Conservation (phyloP, 2,888 invertebrate genomes). For the Liodrosophila aerea region DNA sequence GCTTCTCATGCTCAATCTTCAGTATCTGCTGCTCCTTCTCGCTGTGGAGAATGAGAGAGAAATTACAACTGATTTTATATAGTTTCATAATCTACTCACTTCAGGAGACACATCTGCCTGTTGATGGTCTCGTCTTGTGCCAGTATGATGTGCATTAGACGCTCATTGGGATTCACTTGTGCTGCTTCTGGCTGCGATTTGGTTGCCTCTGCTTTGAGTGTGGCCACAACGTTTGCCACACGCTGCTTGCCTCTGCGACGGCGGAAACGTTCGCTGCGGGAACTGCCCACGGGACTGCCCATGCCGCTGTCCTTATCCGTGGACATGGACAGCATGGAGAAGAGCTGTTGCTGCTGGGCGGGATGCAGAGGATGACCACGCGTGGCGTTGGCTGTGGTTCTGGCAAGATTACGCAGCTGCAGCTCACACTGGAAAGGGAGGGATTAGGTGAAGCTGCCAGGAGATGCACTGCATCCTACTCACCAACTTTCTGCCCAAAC, state of each 20-base stretch:
- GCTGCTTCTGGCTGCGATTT: constrained; percentile 41
- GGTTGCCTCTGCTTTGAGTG: constrained; percentile 25
- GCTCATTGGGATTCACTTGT: constrained; percentile 81
- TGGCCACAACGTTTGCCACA: constrained; percentile 24
- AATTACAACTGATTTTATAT: too few relatives aligned
- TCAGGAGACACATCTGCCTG: constrained; percentile 81
- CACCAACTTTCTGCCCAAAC: constrained; percentile 52
- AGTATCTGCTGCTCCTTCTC: constrained; percentile 91
- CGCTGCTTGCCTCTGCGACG: constrained; percentile 62
- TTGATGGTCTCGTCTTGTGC: constrained; percentile 85
- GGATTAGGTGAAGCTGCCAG: not conserved
- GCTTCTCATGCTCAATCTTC: constrained; percentile 89
- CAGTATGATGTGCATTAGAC: constrained; percentile 84
- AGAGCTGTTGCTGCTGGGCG: constrained; percentile 53
- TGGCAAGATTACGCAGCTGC: constrained; percentile 74
- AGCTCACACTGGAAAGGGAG: constrained; percentile 70
- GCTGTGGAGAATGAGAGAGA: constrained; percentile 77
- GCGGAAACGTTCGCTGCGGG: constrained; percentile 80
- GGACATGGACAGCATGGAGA: constrained; percentile 75
- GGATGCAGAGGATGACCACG: constrained; percentile 5
- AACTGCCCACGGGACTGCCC: constrained; percentile 81
- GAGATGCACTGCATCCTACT: too few relatives aligned
- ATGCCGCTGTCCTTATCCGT: constrained; percentile 81
- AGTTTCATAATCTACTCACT: too few relatives aligned
- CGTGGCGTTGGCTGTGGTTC: constrained; percentile 18